Percentiles rank a stretch among this genome's conserved stretches.
Evolutionary conservation across 2,797 vertebrate species (phyloP).

Genomic region (Sebastes kiyomatsui): DNA sequence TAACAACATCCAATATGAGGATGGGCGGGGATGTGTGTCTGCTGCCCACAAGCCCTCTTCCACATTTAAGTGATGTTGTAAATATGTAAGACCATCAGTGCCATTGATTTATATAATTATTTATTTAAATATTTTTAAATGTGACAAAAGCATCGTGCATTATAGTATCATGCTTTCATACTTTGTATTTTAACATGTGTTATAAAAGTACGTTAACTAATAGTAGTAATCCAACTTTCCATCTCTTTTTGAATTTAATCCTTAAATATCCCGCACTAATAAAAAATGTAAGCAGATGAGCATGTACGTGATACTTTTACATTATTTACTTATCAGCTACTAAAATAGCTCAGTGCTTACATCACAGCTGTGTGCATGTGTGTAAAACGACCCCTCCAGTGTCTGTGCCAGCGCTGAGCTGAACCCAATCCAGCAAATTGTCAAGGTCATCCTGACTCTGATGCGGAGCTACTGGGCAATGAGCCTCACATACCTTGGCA

Average conservation of each 20-base stretch:
- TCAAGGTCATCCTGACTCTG: constrained; percentile 53
- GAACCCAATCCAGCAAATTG: constrained; percentile 33
- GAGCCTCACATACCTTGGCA: constrained; percentile 25
- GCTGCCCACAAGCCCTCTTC: neutral
- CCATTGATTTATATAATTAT: neutral
- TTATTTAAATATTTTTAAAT: neutral
- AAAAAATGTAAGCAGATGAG: constrained; percentile 32
- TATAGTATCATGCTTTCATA: neutral
- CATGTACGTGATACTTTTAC: constrained; percentile 14
- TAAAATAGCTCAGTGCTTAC: constrained; percentile 46
- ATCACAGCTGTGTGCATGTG: constrained; percentile 20
- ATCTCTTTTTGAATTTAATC: neutral
- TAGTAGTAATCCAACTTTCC: neutral
- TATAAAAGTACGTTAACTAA: neutral
- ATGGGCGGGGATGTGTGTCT: neutral
- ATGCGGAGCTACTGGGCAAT: constrained; percentile 17
- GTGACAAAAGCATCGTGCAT: neutral
- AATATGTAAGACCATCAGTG: neutral
- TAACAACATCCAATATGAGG: neutral
- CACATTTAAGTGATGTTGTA: constrained; percentile 21
- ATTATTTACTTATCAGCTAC: constrained; percentile 55
- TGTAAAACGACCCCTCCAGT: constrained; percentile 46
- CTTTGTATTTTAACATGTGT: neutral
- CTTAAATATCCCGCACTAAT: constrained; percentile 1
- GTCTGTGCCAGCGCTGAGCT: constrained; percentile 27